phyloP scores from a whole-genome alignment of 2,113 vertebrate genomes.

The Polyodon spathula region DNA sequence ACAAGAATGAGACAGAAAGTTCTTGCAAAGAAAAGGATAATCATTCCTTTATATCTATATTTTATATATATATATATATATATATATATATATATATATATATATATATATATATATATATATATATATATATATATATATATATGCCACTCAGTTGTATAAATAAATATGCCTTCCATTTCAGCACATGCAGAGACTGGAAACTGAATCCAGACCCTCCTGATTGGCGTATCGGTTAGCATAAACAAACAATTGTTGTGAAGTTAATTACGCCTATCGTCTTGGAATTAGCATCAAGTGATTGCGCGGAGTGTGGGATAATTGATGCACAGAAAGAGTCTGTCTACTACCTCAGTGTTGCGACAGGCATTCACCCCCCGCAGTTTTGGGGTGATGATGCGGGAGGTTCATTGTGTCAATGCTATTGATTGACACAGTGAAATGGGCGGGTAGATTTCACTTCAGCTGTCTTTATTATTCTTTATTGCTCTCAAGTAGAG shows the following conservation, averaged over 20 bases:
- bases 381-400: conserved; percentile 5
- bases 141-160: neutral
- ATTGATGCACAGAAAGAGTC: too few relatives aligned
- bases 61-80: neutral
- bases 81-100: neutral
- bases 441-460: conserved; percentile 22
- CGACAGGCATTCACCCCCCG: conserved; percentile 5
- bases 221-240: conserved; percentile 1
- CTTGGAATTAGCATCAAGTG: neutral
- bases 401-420: neutral
- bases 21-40: too few relatives aligned
- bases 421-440: conserved; percentile 25
- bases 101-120: neutral
- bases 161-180: conserved; percentile 3
- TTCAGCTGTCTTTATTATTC: conserved; percentile 21
- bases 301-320: neutral
- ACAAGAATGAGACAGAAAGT: too few relatives aligned
- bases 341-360: conserved; percentile 7
- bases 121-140: neutral
- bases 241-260: conserved; percentile 8
- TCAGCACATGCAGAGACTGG: neutral
- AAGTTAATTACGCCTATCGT: conserved; percentile 10
- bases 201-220: neutral
- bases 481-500: conserved; percentile 18
- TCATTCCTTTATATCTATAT: too few relatives aligned